phyloP scores from a whole-genome alignment of 2,797 vertebrate species.

The Hoplostethus atlanticus region DNA sequence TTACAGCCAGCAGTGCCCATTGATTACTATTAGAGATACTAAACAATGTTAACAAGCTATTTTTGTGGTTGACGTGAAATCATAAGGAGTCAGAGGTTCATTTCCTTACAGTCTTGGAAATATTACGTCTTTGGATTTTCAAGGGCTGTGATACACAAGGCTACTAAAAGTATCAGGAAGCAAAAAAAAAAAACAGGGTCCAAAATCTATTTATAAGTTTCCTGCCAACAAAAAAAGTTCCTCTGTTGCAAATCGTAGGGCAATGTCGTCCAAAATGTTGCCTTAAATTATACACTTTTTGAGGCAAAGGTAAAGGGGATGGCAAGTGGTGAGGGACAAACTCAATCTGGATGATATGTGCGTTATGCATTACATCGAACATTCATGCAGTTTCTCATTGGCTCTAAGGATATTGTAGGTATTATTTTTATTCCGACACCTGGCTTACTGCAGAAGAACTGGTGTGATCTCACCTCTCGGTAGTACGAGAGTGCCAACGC shows the following conservation, averaged over 20 bases:
- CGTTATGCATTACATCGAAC: no score
- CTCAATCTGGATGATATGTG: no score
- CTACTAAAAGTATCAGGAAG: slow-evolving; percentile 35
- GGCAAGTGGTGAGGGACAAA: no score
- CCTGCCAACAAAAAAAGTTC: slow-evolving; percentile 7
- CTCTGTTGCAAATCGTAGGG: no score
- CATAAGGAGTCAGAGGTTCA: neutral
- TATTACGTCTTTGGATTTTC: neutral
- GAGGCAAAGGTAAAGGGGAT: no score
- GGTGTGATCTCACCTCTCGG: neutral
- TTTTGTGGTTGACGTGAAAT: slow-evolving; percentile 1
- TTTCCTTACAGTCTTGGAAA: neutral
- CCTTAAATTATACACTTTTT: no score
- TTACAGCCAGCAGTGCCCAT: neutral
- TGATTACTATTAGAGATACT: neutral
- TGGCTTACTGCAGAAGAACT: neutral
- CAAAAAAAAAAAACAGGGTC: neutral
- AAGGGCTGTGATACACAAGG: neutral
- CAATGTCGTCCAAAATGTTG: no score
- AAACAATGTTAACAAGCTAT: slow-evolving; percentile 1
- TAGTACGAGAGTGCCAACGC: neutral
- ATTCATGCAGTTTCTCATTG: neutral
- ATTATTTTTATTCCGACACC: neutral
- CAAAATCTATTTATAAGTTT: slow-evolving; percentile 18
- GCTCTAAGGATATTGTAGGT: neutral